Conservation (phyloP, 2,113 vertebrate species). For the Nibea albiflora region DNA sequence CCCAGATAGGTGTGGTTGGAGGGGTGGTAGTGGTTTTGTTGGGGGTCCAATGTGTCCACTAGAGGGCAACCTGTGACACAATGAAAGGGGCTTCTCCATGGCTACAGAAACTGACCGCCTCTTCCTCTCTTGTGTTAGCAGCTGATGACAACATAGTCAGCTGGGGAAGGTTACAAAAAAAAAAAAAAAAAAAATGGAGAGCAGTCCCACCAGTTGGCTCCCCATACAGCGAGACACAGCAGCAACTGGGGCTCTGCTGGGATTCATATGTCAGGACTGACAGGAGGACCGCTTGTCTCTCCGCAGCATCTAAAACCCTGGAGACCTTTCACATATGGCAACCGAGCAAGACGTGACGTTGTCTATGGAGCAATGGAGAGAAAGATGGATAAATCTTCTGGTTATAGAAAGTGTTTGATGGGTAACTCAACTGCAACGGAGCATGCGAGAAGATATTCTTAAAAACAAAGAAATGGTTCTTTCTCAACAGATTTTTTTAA, state of each 20-base stretch:
- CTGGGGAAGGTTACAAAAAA: slow-evolving; percentile 14
- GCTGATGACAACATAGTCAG: slow-evolving; percentile 43
- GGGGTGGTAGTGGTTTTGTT: neutral
- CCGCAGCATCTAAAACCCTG: neutral
- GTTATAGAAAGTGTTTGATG: neutral
- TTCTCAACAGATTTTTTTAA: neutral
- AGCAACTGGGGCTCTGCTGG: slow-evolving; percentile 44
- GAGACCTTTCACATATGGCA: slow-evolving; percentile 4
- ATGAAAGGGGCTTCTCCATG: slow-evolving; percentile 13
- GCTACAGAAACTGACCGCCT: neutral
- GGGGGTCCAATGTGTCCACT: slow-evolving; percentile 58
- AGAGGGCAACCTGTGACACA: slow-evolving; percentile 74
- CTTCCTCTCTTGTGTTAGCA: slow-evolving; percentile 3
- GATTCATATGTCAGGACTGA: slow-evolving; percentile 46
- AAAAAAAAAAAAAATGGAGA: slow-evolving; percentile 19
- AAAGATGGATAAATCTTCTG: neutral
- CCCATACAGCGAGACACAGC: neutral
- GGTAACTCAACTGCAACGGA: neutral
- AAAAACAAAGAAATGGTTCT: neutral
- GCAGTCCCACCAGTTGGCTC: slow-evolving; percentile 23
- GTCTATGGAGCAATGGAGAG: neutral
- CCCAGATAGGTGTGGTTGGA: slow-evolving; percentile 9
- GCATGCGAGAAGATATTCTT: neutral
- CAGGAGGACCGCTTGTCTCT: slow-evolving; percentile 7
- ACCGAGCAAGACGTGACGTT: neutral